phyloP scores from a whole-genome alignment of 2,113 vertebrate genomes.

The Piprites chloris region DNA sequence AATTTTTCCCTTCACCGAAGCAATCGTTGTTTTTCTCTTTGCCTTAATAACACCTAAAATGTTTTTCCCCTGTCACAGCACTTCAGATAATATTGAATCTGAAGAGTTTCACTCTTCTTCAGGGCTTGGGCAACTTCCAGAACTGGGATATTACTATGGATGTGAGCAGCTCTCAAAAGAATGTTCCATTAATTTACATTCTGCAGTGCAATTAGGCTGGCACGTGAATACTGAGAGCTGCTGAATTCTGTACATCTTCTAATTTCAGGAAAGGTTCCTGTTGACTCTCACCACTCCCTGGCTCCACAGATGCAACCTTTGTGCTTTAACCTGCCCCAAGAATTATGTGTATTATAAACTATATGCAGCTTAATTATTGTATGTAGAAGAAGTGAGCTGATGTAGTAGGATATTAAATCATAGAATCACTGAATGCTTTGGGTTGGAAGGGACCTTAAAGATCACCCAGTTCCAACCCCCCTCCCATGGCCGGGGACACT shows the following conservation, averaged over 20 bases:
- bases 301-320: not conserved
- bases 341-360: not conserved
- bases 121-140: not conserved
- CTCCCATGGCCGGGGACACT: not conserved
- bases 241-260: not conserved
- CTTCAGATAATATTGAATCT: not conserved
- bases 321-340: not conserved
- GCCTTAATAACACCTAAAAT: not conserved
- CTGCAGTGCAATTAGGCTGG: not conserved
- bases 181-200: not conserved
- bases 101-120: not conserved
- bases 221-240: not conserved
- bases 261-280: not conserved
- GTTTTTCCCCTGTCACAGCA: not conserved
- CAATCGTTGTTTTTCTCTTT: not conserved
- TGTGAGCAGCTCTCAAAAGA: not conserved
- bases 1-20: not conserved
- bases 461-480: not conserved
- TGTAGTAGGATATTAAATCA: not conserved
- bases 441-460: not conserved
- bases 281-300: not conserved
- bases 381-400: not conserved
- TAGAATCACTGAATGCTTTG: not conserved
- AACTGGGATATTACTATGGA: not conserved
- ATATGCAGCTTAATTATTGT: not conserved